These are phyloP conservation scores for Hyperoplus lanceolatus DNA, from an alignment of 2,797 vertebrate species.

Conservation along the genomic window DNA sequence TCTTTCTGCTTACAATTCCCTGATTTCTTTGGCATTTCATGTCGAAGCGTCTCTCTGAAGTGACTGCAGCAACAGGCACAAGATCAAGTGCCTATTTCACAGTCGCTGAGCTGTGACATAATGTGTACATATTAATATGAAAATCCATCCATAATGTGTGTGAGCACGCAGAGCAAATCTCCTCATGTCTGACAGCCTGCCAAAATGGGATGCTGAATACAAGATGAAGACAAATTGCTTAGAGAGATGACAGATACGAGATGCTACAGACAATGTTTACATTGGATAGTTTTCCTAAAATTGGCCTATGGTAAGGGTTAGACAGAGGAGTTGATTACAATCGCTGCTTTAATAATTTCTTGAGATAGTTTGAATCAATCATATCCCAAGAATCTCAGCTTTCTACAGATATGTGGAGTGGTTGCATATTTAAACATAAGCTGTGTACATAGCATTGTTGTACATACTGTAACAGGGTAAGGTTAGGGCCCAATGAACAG, in stretches of 20 bases:
- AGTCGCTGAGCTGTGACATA: slow-evolving; percentile 57
- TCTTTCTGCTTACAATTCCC: slow-evolving; percentile 24
- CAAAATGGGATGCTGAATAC: slow-evolving; percentile 5
- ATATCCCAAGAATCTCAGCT: no score
- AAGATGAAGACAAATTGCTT: slow-evolving; percentile 53
- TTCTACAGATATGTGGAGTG: no score
- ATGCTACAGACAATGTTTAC: not conserved
- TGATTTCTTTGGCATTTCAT: slow-evolving; percentile 36
- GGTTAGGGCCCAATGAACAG: no score
- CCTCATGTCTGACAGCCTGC: slow-evolving; percentile 26
- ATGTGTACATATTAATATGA: slow-evolving; percentile 43
- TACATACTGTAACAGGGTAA: no score
- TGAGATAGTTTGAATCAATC: no score
- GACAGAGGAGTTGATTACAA: no score
- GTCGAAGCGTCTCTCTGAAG: slow-evolving; percentile 31
- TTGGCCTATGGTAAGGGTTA: no score
- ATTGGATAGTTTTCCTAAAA: no score
- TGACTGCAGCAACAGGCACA: slow-evolving; percentile 29
- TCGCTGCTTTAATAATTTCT: no score
- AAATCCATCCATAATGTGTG: slow-evolving; percentile 56
- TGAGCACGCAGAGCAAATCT: slow-evolving; percentile 57
- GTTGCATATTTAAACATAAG: no score
- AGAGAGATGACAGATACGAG: slow-evolving; percentile 52
- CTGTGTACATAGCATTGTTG: no score
- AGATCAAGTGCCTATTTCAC: slow-evolving; percentile 49